phyloP scores from a whole-genome alignment of 2,113 vertebrate species.

The Rhea pennata region DNA sequence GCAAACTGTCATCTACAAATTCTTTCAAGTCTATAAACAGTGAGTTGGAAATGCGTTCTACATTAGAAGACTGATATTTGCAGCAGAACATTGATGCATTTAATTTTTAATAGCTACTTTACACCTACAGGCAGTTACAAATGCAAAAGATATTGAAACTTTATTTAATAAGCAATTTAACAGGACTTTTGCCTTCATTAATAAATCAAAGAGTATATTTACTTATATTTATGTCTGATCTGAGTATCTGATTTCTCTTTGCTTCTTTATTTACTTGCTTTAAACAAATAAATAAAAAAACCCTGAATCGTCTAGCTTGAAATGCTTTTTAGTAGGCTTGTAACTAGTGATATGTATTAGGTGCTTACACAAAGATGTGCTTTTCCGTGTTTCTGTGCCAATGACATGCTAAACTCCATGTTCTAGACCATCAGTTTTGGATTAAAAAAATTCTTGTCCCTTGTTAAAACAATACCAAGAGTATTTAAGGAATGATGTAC shows the following conservation, averaged over 20 bases:
- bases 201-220: constrained; percentile 70
- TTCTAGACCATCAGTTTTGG: background rate
- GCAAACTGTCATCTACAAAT: background rate
- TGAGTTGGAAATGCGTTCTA: background rate
- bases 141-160: constrained; percentile 17
- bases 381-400: constrained; percentile 9
- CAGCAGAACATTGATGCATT: background rate
- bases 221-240: constrained; percentile 30
- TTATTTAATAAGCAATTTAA: constrained; percentile 64
- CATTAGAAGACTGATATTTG: background rate
- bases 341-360: background rate
- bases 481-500: background rate
- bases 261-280: constrained; percentile 41
- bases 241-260: constrained; percentile 43
- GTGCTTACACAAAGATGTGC: background rate
- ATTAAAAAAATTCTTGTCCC: background rate
- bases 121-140: no score
- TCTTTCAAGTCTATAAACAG: background rate
- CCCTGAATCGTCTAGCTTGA: constrained; percentile 8
- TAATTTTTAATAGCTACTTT: constrained; percentile 6
- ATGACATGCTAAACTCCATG: background rate
- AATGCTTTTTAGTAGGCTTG: background rate
- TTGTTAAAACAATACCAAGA: background rate
- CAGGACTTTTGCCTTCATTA: constrained; percentile 61
- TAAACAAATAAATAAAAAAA: background rate